Base-by-base conservation (phyloP, 1,140 invertebrate genomes). In the Acromyrmex charruanus region DNA sequence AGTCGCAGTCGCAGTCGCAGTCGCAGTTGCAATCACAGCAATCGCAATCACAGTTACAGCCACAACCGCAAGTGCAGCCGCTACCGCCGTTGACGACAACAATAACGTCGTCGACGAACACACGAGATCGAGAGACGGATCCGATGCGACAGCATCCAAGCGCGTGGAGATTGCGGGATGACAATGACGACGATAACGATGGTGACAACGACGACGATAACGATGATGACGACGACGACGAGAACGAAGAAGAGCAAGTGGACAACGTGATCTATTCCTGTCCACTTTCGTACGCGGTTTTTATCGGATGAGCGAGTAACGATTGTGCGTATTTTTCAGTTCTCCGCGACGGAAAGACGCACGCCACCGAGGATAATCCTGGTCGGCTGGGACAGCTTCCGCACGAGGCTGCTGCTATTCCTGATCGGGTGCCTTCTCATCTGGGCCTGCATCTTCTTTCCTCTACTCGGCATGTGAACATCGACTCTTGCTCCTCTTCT, bases 381-480 rank as follows among this genome's bases (percentile, higher is more conserved):
- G 14, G 79, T 95, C 44, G 94, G 93, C 55, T 95, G 95, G 95
- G 95, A 95, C 75, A 92, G 49, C 31, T 93, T 94, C 35, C 93
- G 94, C 71, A 92, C 94, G 10, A 95, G 87, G n/a, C 89, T 91
- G 6, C 93, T 95, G 88, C n/a, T 94, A 2, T 53, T 87, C 1
- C 86, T 95, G 55, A 49, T 94, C 18, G 44, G 92, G 2, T 91
- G 94, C 3, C 92, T 95, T 49, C 16, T 95, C 4, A 53, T 95
- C 14, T 95, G 95, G 95, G 93, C 92, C 9, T 85, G 87, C 25
- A 85, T 95, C 6, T 95, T 93, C 86, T 95, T 95, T 71, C 94
- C 95, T 7, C 72, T 95, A 4, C 81, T 94, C 21, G 69, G 79
- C n/a, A 77, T 49, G 1, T 85, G 59, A 90, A 77, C 9, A 6